Conservation (phyloP, 2,113 vertebrate species). For the Acanthochromis polyacanthus region DNA sequence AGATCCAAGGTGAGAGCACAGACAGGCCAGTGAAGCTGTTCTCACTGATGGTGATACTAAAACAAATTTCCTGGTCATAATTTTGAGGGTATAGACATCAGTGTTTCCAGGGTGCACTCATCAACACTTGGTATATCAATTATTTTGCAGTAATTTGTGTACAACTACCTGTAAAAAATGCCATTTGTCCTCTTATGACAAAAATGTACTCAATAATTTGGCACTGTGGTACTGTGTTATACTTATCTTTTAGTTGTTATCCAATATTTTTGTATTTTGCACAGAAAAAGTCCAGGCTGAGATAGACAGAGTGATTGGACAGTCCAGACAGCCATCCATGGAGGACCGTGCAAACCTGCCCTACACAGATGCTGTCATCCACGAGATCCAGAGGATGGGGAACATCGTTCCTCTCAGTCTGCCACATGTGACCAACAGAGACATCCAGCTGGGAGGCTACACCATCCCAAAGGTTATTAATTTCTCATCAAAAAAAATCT, state of each 20-base stretch:
- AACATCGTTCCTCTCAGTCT: constrained; percentile 82
- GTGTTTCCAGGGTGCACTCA: not conserved
- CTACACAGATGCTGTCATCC: constrained; percentile 88
- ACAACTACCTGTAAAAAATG: too few relatives aligned
- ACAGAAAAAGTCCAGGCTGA: constrained; percentile 79
- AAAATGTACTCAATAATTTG: too few relatives aligned
- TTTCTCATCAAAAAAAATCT: fast-evolving
- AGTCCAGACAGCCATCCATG: constrained; percentile 67
- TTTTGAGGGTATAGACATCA: too few relatives aligned
- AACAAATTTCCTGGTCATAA: too few relatives aligned
- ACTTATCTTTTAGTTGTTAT: too few relatives aligned
- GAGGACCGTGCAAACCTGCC: constrained; percentile 82
- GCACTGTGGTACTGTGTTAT: too few relatives aligned
- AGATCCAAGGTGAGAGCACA: constrained; percentile 87
- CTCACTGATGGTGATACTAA: too few relatives aligned
- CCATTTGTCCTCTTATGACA: too few relatives aligned
- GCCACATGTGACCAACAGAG: constrained; percentile 74
- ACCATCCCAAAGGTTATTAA: constrained; percentile 55
- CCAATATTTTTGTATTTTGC: not conserved
- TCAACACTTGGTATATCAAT: too few relatives aligned
- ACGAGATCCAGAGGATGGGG: constrained; percentile 85
- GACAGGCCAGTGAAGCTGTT: not conserved
- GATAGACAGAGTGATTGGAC: constrained; percentile 78
- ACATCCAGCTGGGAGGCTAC: constrained; percentile 54
- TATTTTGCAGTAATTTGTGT: not conserved